phyloP scores from a whole-genome alignment of 2,113 vertebrate genomes.

The Semicossyphus pulcher region DNA sequence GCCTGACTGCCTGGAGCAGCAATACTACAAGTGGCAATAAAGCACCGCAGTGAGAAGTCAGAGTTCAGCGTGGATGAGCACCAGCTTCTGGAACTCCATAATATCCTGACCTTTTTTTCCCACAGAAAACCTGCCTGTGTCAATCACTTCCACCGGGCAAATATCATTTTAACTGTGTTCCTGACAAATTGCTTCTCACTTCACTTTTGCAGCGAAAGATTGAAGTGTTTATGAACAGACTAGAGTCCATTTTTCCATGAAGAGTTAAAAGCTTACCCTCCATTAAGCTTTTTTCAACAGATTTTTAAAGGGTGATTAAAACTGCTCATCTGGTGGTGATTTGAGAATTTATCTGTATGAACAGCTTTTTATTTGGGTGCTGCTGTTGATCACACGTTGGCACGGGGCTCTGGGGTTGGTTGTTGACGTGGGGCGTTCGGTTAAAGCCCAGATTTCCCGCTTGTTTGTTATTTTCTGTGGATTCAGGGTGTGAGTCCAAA shows the following conservation, averaged over 20 bases:
- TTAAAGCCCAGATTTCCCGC: slow-evolving; percentile 35
- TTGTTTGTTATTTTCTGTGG: slow-evolving; percentile 4
- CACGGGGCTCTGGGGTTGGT: slow-evolving; percentile 18
- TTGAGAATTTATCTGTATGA: slow-evolving; percentile 63
- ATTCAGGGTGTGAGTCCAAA: slow-evolving; percentile 11
- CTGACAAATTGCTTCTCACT: slow-evolving; percentile 52
- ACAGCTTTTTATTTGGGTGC: slow-evolving; percentile 65
- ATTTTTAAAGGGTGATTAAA: slow-evolving; percentile 43
- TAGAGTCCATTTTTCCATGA: neutral
- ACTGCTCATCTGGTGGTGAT: slow-evolving; percentile 33
- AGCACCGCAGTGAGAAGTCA: slow-evolving; percentile 35
- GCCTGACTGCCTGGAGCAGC: slow-evolving; percentile 23
- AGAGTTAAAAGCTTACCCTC: slow-evolving; percentile 15
- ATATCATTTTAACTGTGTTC: slow-evolving; percentile 42
- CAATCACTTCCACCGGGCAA: slow-evolving; percentile 58
- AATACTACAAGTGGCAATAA: slow-evolving; percentile 42
- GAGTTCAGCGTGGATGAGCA: slow-evolving; percentile 55
- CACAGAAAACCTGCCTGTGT: slow-evolving; percentile 57
- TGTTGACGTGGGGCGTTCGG: slow-evolving; percentile 39
- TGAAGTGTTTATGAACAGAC: slow-evolving; percentile 16
- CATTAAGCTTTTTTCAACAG: neutral
- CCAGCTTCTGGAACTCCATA: slow-evolving; percentile 36
- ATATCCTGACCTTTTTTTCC: slow-evolving; percentile 57
- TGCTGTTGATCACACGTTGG: slow-evolving; percentile 52
- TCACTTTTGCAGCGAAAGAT: slow-evolving; percentile 2